Base-by-base conservation (phyloP, 1,140 invertebrate genomes). In the Ceratina australensis region DNA sequence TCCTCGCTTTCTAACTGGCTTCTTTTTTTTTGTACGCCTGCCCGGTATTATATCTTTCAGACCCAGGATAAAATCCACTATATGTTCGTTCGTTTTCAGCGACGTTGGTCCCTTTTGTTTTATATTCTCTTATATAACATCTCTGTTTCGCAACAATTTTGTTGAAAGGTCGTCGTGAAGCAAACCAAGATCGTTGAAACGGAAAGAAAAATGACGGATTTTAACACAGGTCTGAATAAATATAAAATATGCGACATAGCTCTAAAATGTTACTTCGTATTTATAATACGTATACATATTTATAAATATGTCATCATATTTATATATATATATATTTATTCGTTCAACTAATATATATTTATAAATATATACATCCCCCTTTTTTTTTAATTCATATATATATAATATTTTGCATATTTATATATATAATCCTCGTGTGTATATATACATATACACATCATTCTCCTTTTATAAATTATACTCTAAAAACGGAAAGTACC, bases 101-200 rank as follows among this genome's bases (percentile, higher is more conserved):
- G 80, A 82, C 56, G n/a, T 82, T 79, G 81, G 81, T 82, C 66
- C 71, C 61, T 56, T 57, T 56, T 74, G 50, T 71, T 28, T 28
- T 54, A 7, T 72, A 18, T 52, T 24, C n/a, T 12, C 18, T 22
- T 47, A n/a, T 10, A 5, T 28, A 4, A 10, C 15, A 26, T 28
- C 15, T 26, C n/a, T 49, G 16, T 8, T 28, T 54, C 54, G n/a
- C 50, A 8, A 26, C 61, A 20, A 54, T 56, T 10, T 10, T 33
- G 24, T 10, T 54, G 8, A 63, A 82, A 71, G 18, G 42, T 57
- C 61, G 33, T 42, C 33, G 33, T 42, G 33, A 73, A 78, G 54
- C 49, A 83, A 66, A 83, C 81, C 80, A 82, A 83, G 49, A 83
- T 82, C 80, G 80, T 79, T 82, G 80, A 82, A 82, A 64, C 15